phyloP scores from a whole-genome alignment of 2,797 vertebrate species.

The Petrocephalus sullivani region DNA sequence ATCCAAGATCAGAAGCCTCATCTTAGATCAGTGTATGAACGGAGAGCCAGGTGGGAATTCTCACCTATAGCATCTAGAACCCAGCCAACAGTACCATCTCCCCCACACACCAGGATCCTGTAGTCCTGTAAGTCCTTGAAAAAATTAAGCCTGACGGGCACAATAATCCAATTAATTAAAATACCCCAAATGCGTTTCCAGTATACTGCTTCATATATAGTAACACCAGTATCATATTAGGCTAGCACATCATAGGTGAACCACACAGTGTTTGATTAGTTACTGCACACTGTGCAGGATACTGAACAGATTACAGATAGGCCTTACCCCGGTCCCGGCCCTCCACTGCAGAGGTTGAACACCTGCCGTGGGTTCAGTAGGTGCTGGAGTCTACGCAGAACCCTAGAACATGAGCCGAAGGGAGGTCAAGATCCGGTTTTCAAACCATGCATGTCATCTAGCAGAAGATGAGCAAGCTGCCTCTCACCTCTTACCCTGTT shows the following conservation, averaged over 20 bases:
- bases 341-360: conserved; percentile 77
- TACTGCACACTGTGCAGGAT: background rate
- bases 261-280: background rate
- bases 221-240: background rate
- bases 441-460: background rate
- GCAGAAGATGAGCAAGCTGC: background rate
- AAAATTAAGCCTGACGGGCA: conserved; percentile 71
- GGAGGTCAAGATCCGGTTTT: background rate
- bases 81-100: conserved; percentile 92
- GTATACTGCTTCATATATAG: background rate
- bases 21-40: too few relatives aligned
- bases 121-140: conserved; percentile 74
- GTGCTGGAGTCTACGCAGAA: conserved; percentile 84
- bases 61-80: conserved; percentile 86
- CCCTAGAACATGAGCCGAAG: conserved; percentile 57
- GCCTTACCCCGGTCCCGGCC: conserved; percentile 76
- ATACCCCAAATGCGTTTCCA: background rate
- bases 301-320: background rate
- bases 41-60: conserved; percentile 1
- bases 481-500: conserved; percentile 82
- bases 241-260: background rate
- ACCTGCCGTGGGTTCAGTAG: conserved; percentile 88
- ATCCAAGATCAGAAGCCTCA: too few relatives aligned
- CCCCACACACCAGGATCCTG: conserved; percentile 83
- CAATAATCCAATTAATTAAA: background rate